Evolutionary conservation across 2,113 vertebrate species (phyloP), one percentile per base, ranked within the genome.

Genomic region (Sylvia atricapilla): DNA sequence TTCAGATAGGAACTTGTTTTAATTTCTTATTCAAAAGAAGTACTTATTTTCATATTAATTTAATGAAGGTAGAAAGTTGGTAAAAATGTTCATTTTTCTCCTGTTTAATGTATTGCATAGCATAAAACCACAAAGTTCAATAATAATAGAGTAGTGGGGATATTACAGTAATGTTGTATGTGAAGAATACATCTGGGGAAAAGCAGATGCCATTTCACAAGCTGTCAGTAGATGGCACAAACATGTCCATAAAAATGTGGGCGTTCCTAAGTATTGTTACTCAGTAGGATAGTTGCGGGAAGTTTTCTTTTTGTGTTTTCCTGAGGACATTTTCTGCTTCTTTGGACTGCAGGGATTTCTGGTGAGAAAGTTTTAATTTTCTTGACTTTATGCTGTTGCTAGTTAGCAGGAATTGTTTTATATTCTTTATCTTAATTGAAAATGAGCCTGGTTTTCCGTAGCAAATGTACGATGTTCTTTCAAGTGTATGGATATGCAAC

Each of bases 221-320:
- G 5, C 35, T 84, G 85, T 74, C 96, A 69, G 75, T 93, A 95
- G 94, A 16, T 92, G 96, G 93, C 87, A 37, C 50, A 93, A 88
- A 56, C 28, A 37, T 35, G 73, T 67, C 23, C 14, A 21, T 55
- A 27, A 66, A 59, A 47, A 20, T 84, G 15, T n/a, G 93, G 85
- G 91, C 39, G 82, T 93, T 94, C 63, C 72, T 56, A 56, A 43
- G 30, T 80, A 3, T 8, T 50, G 10, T 78, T 70, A 37, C 35
- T 64, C 43, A 68, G 15, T 17, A 66, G 37, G 66, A 24, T 37
- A 47, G 39, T 87, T 91, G 15, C 69, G 68, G 94, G 94, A 97
- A 96, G 74, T 80, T 93, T 87, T 56, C 13, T 35, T 67, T 67
- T 31, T 41, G 8, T n/a, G 5, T 64, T 58, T 80, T 73, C 74